phyloP scores from a whole-genome alignment of 2,888 invertebrate genomes.

The Poecilus cupreus region DNA sequence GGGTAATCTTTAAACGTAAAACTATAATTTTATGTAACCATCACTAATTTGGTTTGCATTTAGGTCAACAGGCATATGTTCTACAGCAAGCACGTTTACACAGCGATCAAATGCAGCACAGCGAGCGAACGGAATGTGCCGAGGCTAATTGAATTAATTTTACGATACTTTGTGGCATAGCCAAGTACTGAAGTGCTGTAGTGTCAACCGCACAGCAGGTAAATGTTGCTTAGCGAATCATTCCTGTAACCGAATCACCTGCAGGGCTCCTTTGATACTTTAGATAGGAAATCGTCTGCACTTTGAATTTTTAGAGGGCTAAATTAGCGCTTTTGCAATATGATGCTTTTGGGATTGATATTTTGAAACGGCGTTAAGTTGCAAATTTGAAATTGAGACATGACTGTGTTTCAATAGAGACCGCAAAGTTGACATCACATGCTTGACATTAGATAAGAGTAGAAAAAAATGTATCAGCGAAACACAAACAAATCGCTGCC shows the following conservation, averaged over 20 bases:
- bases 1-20: too few species aligned
- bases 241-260: constrained; percentile 8
- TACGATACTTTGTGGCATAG: constrained; percentile 16
- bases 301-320: too few species aligned
- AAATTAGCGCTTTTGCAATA: too few species aligned
- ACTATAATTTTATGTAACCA: too few species aligned
- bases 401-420: too few species aligned
- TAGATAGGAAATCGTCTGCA: neutral
- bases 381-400: too few species aligned
- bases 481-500: too few species aligned
- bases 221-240: constrained; percentile 2
- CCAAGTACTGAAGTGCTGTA: neutral
- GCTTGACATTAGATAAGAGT: too few species aligned
- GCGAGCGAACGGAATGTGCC: neutral
- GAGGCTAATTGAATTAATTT: constrained; percentile 29
- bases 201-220: neutral
- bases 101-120: constrained; percentile 14
- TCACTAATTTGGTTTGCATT: constrained; percentile 3
- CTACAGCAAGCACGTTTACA: neutral
- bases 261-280: neutral
- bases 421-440: too few species aligned
- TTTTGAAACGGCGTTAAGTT: too few species aligned
- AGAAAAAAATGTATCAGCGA: too few species aligned
- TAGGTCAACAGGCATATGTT: constrained; percentile 19
- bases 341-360: too few species aligned